Evolutionary conservation across 2,797 vertebrate species (phyloP).

Genomic region (Euphonia xanthogaster): DNA sequence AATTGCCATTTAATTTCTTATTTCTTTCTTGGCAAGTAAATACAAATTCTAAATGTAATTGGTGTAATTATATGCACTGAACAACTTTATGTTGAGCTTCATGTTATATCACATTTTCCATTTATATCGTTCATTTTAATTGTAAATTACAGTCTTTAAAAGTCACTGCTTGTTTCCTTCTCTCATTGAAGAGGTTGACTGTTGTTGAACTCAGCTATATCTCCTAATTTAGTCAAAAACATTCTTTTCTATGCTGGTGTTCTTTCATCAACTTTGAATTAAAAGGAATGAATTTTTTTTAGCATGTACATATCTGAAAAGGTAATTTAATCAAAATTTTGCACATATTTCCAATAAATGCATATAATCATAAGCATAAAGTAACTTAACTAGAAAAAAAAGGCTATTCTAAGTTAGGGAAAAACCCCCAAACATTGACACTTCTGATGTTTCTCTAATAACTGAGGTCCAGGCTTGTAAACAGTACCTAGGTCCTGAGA

Average conservation of each 20-base stretch:
- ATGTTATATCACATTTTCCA: constrained; percentile 69
- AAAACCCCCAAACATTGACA: fast-evolving
- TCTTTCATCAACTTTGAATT: not conserved
- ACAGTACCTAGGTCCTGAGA: not conserved
- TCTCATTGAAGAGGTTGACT: constrained; percentile 54
- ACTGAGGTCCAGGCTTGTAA: not conserved
- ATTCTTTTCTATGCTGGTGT: not conserved
- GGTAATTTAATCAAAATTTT: not conserved
- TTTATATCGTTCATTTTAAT: constrained; percentile 59
- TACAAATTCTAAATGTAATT: constrained; percentile 75
- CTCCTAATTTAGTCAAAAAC: constrained; percentile 7
- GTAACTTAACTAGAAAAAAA: not conserved
- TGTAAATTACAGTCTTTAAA: constrained; percentile 66
- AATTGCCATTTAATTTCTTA: constrained; percentile 68
- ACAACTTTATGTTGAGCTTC: constrained; percentile 70
- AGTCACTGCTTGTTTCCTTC: constrained; percentile 68
- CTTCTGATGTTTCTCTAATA: not conserved
- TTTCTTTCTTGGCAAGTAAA: constrained; percentile 72
- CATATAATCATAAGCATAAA: fast-evolving
- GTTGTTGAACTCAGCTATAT: constrained; percentile 50
- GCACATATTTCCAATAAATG: not conserved
- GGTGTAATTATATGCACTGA: constrained; percentile 69
- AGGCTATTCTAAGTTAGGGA: not conserved
- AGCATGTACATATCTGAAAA: not conserved
- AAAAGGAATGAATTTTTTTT: not conserved